These are phyloP conservation scores for Vandiemenella viatica DNA, from an alignment of 2,888 invertebrate genomes.

Conservation along the genomic window DNA sequence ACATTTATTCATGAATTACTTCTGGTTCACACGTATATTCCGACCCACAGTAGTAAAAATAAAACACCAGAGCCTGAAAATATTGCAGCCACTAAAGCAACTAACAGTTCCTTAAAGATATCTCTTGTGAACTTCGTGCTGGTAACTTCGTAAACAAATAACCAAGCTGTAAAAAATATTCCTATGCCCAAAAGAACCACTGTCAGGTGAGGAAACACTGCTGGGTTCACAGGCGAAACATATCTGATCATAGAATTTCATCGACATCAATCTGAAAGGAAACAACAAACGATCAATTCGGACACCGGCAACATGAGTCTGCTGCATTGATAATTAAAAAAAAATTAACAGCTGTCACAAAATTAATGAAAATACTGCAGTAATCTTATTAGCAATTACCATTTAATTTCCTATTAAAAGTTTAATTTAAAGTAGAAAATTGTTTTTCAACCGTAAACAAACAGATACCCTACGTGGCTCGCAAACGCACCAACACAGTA, in stretches of 20 bases:
- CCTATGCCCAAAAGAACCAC: conserved; percentile 84
- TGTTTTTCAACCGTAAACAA: too few species aligned
- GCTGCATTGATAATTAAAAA: too few species aligned
- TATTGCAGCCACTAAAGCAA: conserved; percentile 82
- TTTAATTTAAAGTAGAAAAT: too few species aligned
- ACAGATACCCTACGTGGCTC: too few species aligned
- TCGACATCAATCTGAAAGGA: conserved; percentile 44
- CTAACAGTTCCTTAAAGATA: conserved; percentile 73
- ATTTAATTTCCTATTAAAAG: too few species aligned
- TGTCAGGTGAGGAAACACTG: conserved; percentile 86
- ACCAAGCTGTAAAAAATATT: conserved; percentile 97
- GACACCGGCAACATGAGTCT: too few species aligned
- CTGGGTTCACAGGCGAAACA: conserved; percentile 90
- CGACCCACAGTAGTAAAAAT: conserved; percentile 89
- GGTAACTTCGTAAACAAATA: conserved; percentile 94
- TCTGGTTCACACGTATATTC: conserved; percentile 89
- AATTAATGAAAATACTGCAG: too few species aligned
- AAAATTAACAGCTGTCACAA: too few species aligned
- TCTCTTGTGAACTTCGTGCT: conserved; percentile 75
- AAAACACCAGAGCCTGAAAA: conserved; percentile 94
- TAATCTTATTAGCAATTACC: too few species aligned
- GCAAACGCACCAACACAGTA: too few species aligned
- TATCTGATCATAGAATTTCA: conserved; percentile 77
- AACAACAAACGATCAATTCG: too few species aligned
- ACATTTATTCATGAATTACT: too few species aligned